Conservation (phyloP, 2,888 invertebrate genomes). For the Limenitis camilla region DNA sequence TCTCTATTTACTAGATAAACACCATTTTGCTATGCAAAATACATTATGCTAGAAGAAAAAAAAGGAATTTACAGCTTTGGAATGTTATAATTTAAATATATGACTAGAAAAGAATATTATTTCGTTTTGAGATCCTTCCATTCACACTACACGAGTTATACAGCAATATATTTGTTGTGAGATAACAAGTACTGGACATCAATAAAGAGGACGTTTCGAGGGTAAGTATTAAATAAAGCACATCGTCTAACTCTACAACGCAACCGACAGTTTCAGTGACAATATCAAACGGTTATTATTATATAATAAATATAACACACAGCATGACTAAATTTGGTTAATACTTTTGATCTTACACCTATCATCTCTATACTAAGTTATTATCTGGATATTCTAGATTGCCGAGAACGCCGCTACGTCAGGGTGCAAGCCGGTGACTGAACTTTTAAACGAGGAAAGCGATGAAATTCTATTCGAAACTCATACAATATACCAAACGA, state of each 20-base stretch:
- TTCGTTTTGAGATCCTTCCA: conserved; percentile 52
- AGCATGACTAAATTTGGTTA: conserved; percentile 70
- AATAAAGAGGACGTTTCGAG: conserved; percentile 26
- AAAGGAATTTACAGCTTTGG: conserved; percentile 62
- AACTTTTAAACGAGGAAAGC: conserved; percentile 44
- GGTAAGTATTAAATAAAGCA: conserved; percentile 29
- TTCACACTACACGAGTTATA: conserved; percentile 32
- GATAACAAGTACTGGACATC: conserved; percentile 30
- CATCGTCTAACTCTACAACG: conserved; percentile 40
- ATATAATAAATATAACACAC: conserved; percentile 63
- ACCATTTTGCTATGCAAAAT: conserved; percentile 73
- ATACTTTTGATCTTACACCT: conserved; percentile 69
- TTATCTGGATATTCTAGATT: conserved; percentile 62
- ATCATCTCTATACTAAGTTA: conserved; percentile 64
- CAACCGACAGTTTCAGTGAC: conserved; percentile 29
- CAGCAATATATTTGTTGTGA: conserved; percentile 28
- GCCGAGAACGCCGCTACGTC: conserved; percentile 52
- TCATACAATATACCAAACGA: conserved; percentile 42
- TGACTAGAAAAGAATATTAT: conserved; percentile 64
- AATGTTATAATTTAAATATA: conserved; percentile 56
- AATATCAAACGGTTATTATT: conserved; percentile 34
- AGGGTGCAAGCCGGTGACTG: conserved; percentile 50
- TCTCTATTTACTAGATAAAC: conserved; percentile 58
- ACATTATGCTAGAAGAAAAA: conserved; percentile 60
- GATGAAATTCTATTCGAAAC: conserved; percentile 34